These are phyloP conservation scores for Notospermus geniculatus DNA, from an alignment of 1,140 invertebrate genomes.

Conservation along the genomic window DNA sequence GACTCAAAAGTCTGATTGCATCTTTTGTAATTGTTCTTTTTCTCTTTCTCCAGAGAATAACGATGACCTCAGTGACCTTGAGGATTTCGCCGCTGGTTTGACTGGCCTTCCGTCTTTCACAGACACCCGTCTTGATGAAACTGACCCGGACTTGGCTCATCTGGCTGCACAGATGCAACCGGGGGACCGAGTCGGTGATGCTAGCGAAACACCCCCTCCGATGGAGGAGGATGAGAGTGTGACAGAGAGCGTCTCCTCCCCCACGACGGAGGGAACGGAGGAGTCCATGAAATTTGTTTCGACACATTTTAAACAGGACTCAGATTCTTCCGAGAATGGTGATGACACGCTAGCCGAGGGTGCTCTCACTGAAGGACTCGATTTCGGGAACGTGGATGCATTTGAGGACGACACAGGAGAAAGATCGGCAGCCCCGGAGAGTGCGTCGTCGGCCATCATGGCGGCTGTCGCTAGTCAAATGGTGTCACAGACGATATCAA, in stretches of 20 bases:
- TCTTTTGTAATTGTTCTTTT: no score
- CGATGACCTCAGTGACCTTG: slow-evolving; percentile 4
- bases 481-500: slow-evolving; percentile 7
- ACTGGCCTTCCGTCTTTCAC: neutral
- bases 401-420: slow-evolving; percentile 8
- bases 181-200: no score
- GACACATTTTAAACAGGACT: slow-evolving; percentile 7
- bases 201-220: no score
- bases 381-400: slow-evolving; percentile 5
- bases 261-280: neutral
- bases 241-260: neutral
- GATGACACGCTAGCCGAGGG: slow-evolving; percentile 1
- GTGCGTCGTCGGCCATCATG: neutral
- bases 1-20: no score
- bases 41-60: neutral
- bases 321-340: slow-evolving; percentile 1
- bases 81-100: slow-evolving; percentile 1
- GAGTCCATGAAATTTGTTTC: slow-evolving; percentile 12
- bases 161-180: no score
- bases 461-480: slow-evolving; percentile 1
- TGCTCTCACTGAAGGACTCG: neutral
- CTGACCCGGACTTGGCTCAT: neutral
- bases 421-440: neutral
- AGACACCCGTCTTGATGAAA: neutral
- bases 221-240: no score